These are phyloP conservation scores for Alosa sapidissima DNA, from an alignment of 2,797 vertebrate species.

Conservation along the genomic window DNA sequence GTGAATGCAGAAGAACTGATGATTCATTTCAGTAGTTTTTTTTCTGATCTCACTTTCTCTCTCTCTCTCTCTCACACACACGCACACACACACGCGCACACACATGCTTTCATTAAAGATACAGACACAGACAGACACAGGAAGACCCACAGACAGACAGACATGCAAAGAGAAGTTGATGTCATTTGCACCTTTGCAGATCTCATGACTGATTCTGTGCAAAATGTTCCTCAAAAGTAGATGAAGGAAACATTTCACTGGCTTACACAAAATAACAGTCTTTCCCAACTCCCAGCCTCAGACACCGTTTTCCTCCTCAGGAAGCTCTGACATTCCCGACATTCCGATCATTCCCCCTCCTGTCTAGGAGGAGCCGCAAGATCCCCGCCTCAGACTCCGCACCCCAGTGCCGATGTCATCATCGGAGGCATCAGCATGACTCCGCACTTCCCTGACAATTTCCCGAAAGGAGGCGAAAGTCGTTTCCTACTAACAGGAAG, in stretches of 20 bases:
- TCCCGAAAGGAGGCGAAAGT: background rate
- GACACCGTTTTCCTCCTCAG: constrained; percentile 33
- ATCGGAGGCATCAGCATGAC: constrained; percentile 6
- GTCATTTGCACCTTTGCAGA: background rate
- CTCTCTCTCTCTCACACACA: background rate
- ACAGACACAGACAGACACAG: background rate
- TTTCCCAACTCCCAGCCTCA: background rate
- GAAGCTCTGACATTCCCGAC: constrained; percentile 38
- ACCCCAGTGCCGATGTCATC: constrained; percentile 33
- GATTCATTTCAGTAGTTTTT: background rate
- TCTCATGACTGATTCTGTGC: background rate
- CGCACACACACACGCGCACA: background rate
- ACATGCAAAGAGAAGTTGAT: background rate
- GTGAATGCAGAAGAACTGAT: background rate
- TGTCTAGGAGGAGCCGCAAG: constrained; percentile 20
- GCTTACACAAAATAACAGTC: background rate
- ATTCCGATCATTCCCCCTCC: constrained; percentile 32
- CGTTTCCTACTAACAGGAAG: background rate
- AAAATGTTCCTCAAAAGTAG: background rate
- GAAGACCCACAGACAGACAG: background rate
- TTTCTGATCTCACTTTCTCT: background rate
- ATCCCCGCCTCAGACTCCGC: constrained; percentile 1
- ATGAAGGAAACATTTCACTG: background rate
- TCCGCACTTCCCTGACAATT: constrained; percentile 1
- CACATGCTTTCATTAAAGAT: background rate